phyloP scores from a whole-genome alignment of 1,140 invertebrate species.

The Potamilus streckersoni region DNA sequence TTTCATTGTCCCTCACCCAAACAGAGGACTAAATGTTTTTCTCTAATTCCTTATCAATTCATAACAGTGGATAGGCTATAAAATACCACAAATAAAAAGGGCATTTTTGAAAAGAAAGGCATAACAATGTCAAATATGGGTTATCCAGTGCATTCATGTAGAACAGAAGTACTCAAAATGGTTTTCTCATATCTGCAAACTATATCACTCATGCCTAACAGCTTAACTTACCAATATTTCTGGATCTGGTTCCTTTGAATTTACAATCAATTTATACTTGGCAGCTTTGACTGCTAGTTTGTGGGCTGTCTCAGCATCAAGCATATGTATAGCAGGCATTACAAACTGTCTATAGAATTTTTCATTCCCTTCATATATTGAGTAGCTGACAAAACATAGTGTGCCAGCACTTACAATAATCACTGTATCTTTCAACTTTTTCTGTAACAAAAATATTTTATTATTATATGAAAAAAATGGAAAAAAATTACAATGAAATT shows the following conservation, averaged over 20 bases:
- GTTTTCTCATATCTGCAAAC: not conserved
- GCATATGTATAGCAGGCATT: slow-evolving; percentile 78
- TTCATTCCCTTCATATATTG: slow-evolving; percentile 73
- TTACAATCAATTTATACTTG: slow-evolving; percentile 81
- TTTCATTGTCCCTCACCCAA: no score
- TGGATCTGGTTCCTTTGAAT: slow-evolving; percentile 46
- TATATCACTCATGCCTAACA: not conserved
- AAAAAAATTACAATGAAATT: no score
- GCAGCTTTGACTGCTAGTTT: slow-evolving; percentile 78
- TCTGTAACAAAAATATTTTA: slow-evolving; percentile 67
- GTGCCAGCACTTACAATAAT: slow-evolving; percentile 73
- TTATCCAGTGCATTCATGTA: not conserved
- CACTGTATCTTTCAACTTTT: slow-evolving; percentile 70
- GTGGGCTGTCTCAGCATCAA: slow-evolving; percentile 84
- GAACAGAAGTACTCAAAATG: not conserved
- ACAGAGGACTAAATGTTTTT: not conserved
- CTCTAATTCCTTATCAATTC: not conserved
- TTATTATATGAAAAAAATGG: no score
- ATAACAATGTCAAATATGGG: not conserved
- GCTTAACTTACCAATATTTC: slow-evolving; percentile 49
- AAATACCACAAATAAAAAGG: not conserved
- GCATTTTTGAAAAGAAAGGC: not conserved
- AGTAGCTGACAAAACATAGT: slow-evolving; percentile 70
- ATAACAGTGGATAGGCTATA: not conserved
- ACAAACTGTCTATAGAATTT: slow-evolving; percentile 80